Evolutionary conservation across 1,140 invertebrate species (phyloP).

Genomic region (Hetaerina americana): DNA sequence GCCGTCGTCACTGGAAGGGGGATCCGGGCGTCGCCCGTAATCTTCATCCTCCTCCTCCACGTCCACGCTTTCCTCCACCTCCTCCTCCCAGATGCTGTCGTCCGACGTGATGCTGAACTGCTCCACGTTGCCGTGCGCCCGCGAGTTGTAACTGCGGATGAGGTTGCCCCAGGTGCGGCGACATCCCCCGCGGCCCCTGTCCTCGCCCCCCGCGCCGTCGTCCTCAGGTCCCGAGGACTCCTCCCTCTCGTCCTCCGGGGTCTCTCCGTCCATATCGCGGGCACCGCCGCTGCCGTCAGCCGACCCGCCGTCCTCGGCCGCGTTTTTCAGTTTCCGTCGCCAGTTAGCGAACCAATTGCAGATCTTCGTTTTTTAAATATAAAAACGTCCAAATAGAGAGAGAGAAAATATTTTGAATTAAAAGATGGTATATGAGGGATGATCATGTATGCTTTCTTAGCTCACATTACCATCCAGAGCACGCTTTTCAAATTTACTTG

Average conservation of each 20-base stretch:
- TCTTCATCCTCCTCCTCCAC: conserved; percentile 1
- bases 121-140: conserved; percentile 54
- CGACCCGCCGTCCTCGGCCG: conserved; percentile 15
- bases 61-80: conserved; percentile 20
- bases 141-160: conserved; percentile 55
- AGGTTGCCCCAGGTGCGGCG: conserved; percentile 47
- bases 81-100: conserved; percentile 57
- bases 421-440: too few species aligned
- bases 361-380: too few species aligned
- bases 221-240: background rate
- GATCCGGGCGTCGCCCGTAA: conserved; percentile 12
- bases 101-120: conserved; percentile 59
- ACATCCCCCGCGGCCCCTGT: background rate
- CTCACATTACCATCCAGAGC: too few species aligned
- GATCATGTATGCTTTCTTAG: too few species aligned
- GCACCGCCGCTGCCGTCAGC: background rate
- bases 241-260: too few species aligned
- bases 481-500: too few species aligned
- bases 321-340: conserved; percentile 56
- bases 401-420: too few species aligned
- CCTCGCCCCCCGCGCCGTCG: background rate
- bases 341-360: conserved; percentile 68
- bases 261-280: too few species aligned
- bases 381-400: too few species aligned
- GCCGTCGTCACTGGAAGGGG: conserved; percentile 13